phyloP scores from a whole-genome alignment of 2,888 invertebrate species.

The Apantesis nais region DNA sequence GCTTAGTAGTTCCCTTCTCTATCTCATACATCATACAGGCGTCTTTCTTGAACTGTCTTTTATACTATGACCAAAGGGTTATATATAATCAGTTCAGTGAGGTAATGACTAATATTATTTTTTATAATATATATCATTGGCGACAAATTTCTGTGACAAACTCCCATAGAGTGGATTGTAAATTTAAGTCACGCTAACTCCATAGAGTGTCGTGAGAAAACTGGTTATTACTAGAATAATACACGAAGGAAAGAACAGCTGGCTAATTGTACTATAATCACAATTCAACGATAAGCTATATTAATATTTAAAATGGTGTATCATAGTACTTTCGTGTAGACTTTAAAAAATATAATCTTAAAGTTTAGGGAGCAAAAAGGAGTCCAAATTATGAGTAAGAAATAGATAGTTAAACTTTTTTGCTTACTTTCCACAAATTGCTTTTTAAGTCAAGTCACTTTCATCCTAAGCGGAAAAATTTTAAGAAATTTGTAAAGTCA shows the following conservation, averaged over 20 bases:
- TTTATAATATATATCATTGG: not conserved
- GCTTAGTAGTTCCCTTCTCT: not conserved
- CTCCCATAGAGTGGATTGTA: conserved; percentile 4
- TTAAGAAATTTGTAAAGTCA: not conserved
- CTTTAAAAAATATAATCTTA: not conserved
- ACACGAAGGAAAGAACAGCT: conserved; percentile 2
- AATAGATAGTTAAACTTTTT: not conserved
- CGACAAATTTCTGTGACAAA: not conserved
- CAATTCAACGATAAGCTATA: not conserved
- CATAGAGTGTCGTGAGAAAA: not conserved
- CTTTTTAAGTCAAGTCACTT: not conserved
- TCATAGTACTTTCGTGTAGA: not conserved
- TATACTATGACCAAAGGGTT: not conserved
- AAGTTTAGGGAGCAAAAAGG: not conserved
- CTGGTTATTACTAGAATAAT: conserved; percentile 5
- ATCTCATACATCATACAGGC: too few species aligned
- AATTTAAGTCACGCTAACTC: not conserved
- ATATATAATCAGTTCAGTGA: too few species aligned
- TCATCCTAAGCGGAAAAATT: not conserved
- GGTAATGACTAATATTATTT: too few species aligned
- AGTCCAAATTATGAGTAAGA: not conserved
- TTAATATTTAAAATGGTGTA: not conserved
- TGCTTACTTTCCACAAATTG: not conserved
- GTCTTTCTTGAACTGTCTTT: not conserved
- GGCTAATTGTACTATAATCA: conserved; percentile 1